A percentile compares a stretch with the other conserved stretches of the same genome.
These are phyloP conservation scores for Habropoda laboriosa DNA, from an alignment of 1,140 invertebrate genomes.

Conservation along the genomic window DNA sequence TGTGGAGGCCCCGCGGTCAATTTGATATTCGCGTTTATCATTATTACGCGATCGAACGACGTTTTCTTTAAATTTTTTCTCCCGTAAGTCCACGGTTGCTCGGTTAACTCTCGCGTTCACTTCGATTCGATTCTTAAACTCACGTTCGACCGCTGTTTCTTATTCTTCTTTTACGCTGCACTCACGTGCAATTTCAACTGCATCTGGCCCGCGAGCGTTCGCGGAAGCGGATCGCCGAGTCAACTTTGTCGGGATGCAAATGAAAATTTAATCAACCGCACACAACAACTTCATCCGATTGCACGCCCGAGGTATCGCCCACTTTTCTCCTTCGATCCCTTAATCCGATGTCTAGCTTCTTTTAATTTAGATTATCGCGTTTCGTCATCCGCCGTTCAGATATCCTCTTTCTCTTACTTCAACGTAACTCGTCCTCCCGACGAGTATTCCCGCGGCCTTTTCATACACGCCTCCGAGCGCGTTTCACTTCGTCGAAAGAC, in stretches of 20 bases:
- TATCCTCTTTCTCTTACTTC: neutral
- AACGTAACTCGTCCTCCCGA: neutral
- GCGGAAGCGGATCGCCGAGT: neutral
- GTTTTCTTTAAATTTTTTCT: no score
- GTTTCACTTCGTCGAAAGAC: neutral
- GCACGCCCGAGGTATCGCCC: conserved; percentile 9
- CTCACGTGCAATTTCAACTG: neutral
- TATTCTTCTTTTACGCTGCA: no score
- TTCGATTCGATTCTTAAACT: neutral
- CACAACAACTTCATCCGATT: conserved; percentile 41
- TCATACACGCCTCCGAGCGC: neutral
- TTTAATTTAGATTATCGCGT: conserved; percentile 47
- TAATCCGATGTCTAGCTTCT: conserved; percentile 42
- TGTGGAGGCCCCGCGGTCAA: conserved; percentile 20
- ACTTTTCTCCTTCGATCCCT: conserved; percentile 14
- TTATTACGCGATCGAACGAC: neutral
- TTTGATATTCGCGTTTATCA: conserved; percentile 20
- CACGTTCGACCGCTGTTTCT: no score
- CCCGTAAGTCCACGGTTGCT: neutral
- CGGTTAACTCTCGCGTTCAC: neutral
- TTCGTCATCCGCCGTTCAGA: conserved; percentile 22
- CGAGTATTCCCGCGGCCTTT: neutral
- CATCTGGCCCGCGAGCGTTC: no score
- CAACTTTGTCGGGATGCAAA: conserved; percentile 41
- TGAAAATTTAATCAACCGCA: conserved; percentile 44